Percentiles rank a stretch among this genome's conserved stretches.
Conservation (phyloP, 2,888 invertebrate species). For the Drosophila melanosoma region DNA sequence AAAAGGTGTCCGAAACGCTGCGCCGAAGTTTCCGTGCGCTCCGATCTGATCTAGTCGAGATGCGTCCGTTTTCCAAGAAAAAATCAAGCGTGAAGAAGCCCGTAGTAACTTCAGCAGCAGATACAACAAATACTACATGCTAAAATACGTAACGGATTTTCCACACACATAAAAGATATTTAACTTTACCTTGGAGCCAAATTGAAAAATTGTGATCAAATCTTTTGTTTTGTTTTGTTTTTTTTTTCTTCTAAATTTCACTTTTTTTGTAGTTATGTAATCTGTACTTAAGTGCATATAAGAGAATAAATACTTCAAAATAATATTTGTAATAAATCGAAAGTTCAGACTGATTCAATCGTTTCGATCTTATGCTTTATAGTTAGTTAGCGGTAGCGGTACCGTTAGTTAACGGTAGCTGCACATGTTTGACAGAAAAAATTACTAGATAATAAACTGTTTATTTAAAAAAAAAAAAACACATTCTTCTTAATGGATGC, state of each 20-base stretch:
- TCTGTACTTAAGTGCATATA: background rate
- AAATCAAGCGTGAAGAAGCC: slow-evolving; percentile 25
- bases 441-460: background rate
- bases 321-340: slow-evolving; percentile 6
- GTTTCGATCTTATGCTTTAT: background rate
- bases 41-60: slow-evolving; percentile 77
- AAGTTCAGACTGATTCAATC: slow-evolving; percentile 9
- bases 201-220: slow-evolving; percentile 1
- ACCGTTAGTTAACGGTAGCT: background rate
- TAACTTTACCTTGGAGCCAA: background rate
- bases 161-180: background rate
- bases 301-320: slow-evolving; percentile 20
- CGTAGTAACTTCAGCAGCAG: background rate
- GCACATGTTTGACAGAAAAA: background rate
- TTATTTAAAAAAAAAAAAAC: background rate
- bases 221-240: background rate
- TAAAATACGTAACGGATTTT: background rate
- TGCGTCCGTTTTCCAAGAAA: slow-evolving; percentile 80
- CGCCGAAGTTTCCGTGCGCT: slow-evolving; percentile 82
- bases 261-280: background rate
- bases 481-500: background rate
- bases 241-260: background rate
- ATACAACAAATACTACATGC: background rate
- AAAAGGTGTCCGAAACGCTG: slow-evolving; percentile 77
- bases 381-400: background rate